Evolutionary conservation across 2,113 vertebrate genomes (phyloP).

Genomic region (Zonotrichia leucophrys): DNA sequence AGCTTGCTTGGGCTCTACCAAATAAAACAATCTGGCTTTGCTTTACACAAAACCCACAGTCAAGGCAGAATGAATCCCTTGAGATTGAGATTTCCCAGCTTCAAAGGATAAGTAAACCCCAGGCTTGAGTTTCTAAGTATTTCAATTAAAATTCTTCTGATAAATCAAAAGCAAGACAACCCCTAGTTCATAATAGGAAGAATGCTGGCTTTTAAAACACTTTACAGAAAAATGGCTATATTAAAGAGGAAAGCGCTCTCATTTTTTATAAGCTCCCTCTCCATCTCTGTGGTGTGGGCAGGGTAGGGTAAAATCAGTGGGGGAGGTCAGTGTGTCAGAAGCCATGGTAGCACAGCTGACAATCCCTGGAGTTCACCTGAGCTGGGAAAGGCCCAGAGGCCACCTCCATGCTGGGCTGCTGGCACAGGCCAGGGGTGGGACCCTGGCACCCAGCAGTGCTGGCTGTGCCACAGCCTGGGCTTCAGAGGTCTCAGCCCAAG

Average conservation of each 20-base stretch:
- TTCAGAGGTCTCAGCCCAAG: background rate
- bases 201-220: background rate
- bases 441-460: background rate
- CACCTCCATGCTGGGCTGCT: fast-evolving
- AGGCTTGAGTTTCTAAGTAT: background rate
- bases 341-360: background rate
- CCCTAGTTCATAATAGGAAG: background rate
- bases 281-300: background rate
- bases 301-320: background rate
- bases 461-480: background rate
- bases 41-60: constrained; percentile 27
- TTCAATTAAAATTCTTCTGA: constrained; percentile 25
- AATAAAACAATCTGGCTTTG: constrained; percentile 44
- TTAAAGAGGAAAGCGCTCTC: background rate
- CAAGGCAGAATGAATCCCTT: constrained; percentile 27
- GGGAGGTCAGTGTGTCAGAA: background rate
- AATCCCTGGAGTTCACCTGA: background rate
- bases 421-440: background rate
- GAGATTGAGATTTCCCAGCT: background rate
- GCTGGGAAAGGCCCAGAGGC: background rate
- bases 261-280: background rate
- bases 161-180: constrained; percentile 29
- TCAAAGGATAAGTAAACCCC: constrained; percentile 22
- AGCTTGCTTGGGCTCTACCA: constrained; percentile 3
- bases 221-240: background rate